These are phyloP conservation scores for Sebastes paucispinis DNA, from an alignment of 2,797 vertebrate species.

Conservation along the genomic window DNA sequence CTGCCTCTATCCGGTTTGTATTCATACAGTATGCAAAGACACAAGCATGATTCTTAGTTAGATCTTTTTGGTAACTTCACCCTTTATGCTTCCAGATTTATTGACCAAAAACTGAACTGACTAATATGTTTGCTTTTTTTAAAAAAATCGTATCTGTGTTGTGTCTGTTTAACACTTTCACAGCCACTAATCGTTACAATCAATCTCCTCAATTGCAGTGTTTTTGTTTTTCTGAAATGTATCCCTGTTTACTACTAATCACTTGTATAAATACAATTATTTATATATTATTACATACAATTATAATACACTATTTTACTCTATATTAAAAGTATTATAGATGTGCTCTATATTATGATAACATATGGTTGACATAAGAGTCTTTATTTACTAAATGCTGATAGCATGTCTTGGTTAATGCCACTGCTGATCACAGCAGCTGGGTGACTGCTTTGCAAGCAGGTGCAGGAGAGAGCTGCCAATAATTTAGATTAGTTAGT, in stretches of 20 bases:
- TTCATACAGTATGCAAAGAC: neutral
- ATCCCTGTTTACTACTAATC: neutral
- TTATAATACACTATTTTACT: neutral
- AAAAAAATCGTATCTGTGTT: neutral
- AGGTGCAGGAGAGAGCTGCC: slow-evolving; percentile 67
- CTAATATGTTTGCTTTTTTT: neutral
- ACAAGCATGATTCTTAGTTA: neutral
- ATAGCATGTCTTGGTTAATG: slow-evolving; percentile 21
- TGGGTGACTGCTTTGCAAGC: slow-evolving; percentile 61
- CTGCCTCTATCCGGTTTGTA: neutral
- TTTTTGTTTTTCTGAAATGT: neutral
- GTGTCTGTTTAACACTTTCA: neutral
- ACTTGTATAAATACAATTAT: neutral
- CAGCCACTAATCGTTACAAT: neutral
- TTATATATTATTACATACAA: too few species aligned
- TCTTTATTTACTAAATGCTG: neutral
- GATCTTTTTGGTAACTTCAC: neutral
- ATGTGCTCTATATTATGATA: neutral
- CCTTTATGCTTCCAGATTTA: neutral
- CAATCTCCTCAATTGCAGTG: neutral
- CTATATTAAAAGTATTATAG: neutral
- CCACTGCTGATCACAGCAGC: slow-evolving; percentile 45
- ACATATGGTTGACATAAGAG: neutral
- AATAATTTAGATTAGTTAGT: slow-evolving; percentile 68
- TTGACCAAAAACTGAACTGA: neutral